Base-by-base conservation (phyloP, 2,113 vertebrate genomes). In the Perca fluviatilis region DNA sequence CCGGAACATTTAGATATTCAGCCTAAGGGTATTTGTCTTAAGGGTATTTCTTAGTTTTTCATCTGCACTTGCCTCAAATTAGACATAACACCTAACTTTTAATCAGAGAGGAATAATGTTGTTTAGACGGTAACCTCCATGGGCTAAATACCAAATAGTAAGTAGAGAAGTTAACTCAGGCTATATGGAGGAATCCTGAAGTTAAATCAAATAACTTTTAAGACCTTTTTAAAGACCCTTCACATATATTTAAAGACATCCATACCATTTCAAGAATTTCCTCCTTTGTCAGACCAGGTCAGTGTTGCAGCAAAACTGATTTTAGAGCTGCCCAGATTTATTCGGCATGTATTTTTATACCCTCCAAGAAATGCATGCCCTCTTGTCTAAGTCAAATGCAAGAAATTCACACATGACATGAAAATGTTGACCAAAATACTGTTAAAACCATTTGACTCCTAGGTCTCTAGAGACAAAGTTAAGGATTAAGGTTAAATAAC, bases 1-100 rank as follows among this genome's bases (percentile, higher is more conserved):
- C 50, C 56, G 16, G n/a, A 71, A 16, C 25, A 79, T 74, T 65
- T 71, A 40, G 15, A 62, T 70, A 40, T 47, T 69, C 15, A 9
- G 54, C 46, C 54, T 75, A 8, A 33, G n/a, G 25, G 16, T 49
- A 65, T 66, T 43, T 43, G 40, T 43, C 40, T 43, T 78, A 8
- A 33, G 27, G 25, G 16, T 54, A 61, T 66, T 43, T 23, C 16
- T 43, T 57, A 58, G n/a, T 68, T 79, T 73, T 11, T 69, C 11
- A 54, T 54, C 15, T 77, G 36, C 23, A 23, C 30, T 79, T 33
- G 18, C 19, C 13, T 27, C 6, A 71, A 13, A 43, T 21, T 25
- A 69, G 33, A 60, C 18, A 67, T 72, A 53, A 23, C 6, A 33
- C 2, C 2, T 18, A 19, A 27, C 5, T 4, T 65, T 49, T 11